Evolutionary conservation across 2,888 invertebrate genomes (phyloP).

Genomic region (Luperina nickerlii): DNA sequence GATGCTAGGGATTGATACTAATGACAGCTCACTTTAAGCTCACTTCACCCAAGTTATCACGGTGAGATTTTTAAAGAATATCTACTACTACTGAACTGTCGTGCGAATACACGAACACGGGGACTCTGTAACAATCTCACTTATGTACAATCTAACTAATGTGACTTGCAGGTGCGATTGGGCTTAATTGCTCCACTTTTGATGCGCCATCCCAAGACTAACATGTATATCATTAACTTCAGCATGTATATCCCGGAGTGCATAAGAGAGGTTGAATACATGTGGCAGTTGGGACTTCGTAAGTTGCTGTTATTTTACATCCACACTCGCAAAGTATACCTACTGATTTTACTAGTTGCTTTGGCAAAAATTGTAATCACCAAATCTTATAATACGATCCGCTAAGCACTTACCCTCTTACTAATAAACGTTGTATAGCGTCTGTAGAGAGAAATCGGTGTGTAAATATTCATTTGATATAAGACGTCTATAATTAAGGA

Average conservation of each 20-base stretch:
- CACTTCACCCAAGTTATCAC: too few relatives aligned
- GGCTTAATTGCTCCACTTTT: constrained; percentile 93
- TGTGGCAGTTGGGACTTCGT: constrained; percentile 94
- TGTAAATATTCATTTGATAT: too few relatives aligned
- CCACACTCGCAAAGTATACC: too few relatives aligned
- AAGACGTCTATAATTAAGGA: too few relatives aligned
- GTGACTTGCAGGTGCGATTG: constrained; percentile 88
- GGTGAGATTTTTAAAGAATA: too few relatives aligned
- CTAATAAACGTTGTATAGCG: too few relatives aligned
- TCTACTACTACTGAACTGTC: not conserved
- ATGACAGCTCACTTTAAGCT: too few relatives aligned
- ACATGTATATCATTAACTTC: constrained; percentile 93
- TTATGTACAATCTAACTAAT: not conserved
- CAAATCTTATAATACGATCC: not conserved
- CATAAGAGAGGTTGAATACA: constrained; percentile 95
- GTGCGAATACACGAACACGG: too few relatives aligned
- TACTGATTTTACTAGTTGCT: not conserved
- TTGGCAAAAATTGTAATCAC: not conserved
- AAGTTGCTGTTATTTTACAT: constrained; percentile 65
- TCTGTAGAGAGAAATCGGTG: too few relatives aligned
- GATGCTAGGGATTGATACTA: too few relatives aligned
- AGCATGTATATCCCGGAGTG: constrained; percentile 93
- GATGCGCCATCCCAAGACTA: constrained; percentile 92
- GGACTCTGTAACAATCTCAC: not conserved
- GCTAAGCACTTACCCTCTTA: too few relatives aligned